Conservation (phyloP, 1,140 invertebrate species). For the Uloborus diversus region DNA sequence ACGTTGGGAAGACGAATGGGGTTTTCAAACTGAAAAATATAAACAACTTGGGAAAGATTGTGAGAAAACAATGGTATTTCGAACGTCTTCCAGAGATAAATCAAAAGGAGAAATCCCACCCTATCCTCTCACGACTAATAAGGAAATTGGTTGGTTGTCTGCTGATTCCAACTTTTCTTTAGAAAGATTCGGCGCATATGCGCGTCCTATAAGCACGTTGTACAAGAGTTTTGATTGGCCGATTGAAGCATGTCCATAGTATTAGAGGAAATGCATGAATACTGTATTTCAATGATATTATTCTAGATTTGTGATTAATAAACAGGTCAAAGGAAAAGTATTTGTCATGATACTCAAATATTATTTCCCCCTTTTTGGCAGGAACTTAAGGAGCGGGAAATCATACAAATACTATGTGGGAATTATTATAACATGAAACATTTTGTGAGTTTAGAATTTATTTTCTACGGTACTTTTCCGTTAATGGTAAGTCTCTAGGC, state of each 20-base stretch:
- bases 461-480: too few relatives aligned
- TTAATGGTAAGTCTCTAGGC: too few relatives aligned
- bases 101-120: neutral
- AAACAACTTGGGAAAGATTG: neutral
- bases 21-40: slow-evolving; percentile 24
- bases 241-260: slow-evolving; percentile 33
- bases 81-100: neutral
- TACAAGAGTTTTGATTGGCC: slow-evolving; percentile 40
- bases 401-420: too few relatives aligned
- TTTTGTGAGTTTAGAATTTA: too few relatives aligned
- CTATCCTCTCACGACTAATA: slow-evolving; percentile 9
- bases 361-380: too few relatives aligned
- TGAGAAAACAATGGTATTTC: slow-evolving; percentile 1
- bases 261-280: too few relatives aligned
- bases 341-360: too few relatives aligned
- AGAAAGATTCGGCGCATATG: slow-evolving; percentile 24
- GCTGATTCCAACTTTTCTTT: slow-evolving; percentile 8
- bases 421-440: too few relatives aligned
- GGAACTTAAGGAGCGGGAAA: too few relatives aligned
- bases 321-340: too few relatives aligned
- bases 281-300: neutral
- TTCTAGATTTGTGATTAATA: too few relatives aligned
- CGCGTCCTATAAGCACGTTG: slow-evolving; percentile 1
- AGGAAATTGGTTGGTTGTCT: slow-evolving; percentile 17
- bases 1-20: slow-evolving; percentile 39